A percentile compares a stretch with the other conserved stretches of the same genome.
These are phyloP conservation scores for Caenorhabditis sp. DNA, from an alignment of 2,888 invertebrate genomes.

Conservation along the genomic window DNA sequence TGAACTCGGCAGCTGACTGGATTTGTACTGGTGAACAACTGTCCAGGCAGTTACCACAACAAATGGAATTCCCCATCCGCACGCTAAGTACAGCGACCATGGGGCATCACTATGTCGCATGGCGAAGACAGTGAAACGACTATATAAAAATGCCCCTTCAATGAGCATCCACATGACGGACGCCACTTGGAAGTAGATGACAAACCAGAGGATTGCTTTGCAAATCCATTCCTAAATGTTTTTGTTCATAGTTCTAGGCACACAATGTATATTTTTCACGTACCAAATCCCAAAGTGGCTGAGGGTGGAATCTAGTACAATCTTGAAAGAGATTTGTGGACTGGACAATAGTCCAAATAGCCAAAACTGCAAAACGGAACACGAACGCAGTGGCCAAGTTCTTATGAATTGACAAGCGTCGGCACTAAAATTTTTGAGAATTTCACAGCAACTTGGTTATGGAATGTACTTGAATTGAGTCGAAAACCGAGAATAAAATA, in stretches of 20 bases:
- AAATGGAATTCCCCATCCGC: conserved; percentile 83
- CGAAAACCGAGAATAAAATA: conserved; percentile 77
- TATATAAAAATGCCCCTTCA: conserved; percentile 80
- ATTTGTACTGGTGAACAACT: conserved; percentile 78
- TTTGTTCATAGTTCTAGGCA: neutral
- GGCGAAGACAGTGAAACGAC: conserved; percentile 82
- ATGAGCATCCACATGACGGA: conserved; percentile 83
- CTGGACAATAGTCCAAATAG: conserved; percentile 77
- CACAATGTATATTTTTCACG: conserved; percentile 1
- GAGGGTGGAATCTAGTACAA: conserved; percentile 72
- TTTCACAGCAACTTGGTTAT: too few species aligned
- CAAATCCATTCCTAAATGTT: conserved; percentile 82
- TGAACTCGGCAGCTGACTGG: conserved; percentile 56
- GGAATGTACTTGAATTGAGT: conserved; percentile 72
- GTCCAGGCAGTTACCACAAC: conserved; percentile 81
- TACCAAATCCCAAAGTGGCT: conserved; percentile 68
- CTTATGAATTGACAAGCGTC: conserved; percentile 72
- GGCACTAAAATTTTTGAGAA: conserved; percentile 53
- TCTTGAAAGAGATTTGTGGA: conserved; percentile 75
- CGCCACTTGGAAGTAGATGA: conserved; percentile 82
- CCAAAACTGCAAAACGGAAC: conserved; percentile 80
- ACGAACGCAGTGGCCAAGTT: conserved; percentile 81
- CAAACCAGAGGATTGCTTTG: conserved; percentile 81
- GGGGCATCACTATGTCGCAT: conserved; percentile 82
- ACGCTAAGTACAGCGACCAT: conserved; percentile 81